A percentile compares a stretch with the other conserved stretches of the same genome.
Conservation (phyloP, 2,113 vertebrate species). For the Seriola aureovittata region DNA sequence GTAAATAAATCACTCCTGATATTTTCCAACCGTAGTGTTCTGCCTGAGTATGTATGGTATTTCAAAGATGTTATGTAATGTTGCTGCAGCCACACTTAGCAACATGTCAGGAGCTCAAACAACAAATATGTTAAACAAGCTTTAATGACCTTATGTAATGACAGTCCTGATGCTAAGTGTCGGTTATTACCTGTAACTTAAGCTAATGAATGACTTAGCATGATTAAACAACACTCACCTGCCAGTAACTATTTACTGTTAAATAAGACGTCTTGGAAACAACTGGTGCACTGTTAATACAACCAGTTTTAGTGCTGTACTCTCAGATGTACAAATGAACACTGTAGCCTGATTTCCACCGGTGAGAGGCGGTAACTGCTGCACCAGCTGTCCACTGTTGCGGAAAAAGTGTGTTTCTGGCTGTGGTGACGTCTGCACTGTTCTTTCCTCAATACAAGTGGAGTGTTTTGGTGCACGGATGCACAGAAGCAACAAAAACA, state of each 20-base stretch:
- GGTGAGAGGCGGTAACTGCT: too few relatives aligned
- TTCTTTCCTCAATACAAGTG: not conserved
- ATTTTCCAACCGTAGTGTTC: not conserved
- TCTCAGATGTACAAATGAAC: too few relatives aligned
- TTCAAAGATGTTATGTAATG: not conserved
- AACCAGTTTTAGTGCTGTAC: too few relatives aligned
- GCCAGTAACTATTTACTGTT: not conserved
- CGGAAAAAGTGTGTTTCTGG: not conserved
- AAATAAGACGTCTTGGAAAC: too few relatives aligned
- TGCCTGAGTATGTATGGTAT: not conserved
- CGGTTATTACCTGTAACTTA: not conserved
- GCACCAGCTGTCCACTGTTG: not conserved
- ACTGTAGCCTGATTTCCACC: too few relatives aligned
- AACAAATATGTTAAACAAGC: not conserved
- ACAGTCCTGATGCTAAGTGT: not conserved
- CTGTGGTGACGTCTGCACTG: rapidly evolving
- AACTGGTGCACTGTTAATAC: too few relatives aligned
- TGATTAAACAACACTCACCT: not conserved
- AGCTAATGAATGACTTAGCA: too few relatives aligned
- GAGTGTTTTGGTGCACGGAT: too few relatives aligned
- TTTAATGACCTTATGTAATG: not conserved
- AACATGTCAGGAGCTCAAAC: not conserved
- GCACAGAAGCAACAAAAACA: not conserved
- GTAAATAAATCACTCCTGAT: not conserved
- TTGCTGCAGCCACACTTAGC: not conserved